phyloP scores from a whole-genome alignment of 2,797 vertebrate species.

The Coregonus suidteri region DNA sequence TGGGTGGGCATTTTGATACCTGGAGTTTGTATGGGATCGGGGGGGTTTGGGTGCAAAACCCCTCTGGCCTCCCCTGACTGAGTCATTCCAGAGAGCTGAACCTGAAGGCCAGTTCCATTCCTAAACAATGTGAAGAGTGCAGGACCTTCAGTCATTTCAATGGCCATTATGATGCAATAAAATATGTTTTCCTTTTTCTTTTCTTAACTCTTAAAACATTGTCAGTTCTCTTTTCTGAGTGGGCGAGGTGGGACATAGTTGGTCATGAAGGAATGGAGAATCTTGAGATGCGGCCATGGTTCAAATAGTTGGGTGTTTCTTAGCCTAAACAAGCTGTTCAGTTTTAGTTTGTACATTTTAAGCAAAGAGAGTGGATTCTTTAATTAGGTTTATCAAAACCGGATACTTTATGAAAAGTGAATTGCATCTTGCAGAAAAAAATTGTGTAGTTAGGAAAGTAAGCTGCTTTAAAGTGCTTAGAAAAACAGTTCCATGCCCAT shows the following conservation, averaged over 20 bases:
- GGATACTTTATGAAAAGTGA: too few relatives aligned
- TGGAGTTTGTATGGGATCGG: too few relatives aligned
- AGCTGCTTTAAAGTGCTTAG: too few relatives aligned
- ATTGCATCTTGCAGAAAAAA: too few relatives aligned
- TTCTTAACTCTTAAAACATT: slow-evolving; percentile 38
- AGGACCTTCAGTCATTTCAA: slow-evolving; percentile 31
- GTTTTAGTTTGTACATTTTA: not conserved
- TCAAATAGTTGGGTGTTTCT: not conserved
- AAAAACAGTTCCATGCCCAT: too few relatives aligned
- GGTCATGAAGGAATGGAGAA: not conserved
- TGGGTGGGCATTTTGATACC: not conserved
- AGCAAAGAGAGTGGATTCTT: not conserved
- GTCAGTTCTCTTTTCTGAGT: not conserved
- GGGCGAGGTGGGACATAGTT: not conserved
- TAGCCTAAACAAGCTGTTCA: not conserved
- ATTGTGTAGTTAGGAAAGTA: too few relatives aligned
- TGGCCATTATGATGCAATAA: slow-evolving; percentile 72
- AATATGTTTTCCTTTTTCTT: slow-evolving; percentile 43
- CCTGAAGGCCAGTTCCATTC: slow-evolving; percentile 58
- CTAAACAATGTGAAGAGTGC: slow-evolving; percentile 60
- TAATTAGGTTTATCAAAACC: not conserved
- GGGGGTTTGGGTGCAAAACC: not conserved
- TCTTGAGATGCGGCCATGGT: not conserved
- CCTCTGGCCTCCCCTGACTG: slow-evolving; percentile 18
- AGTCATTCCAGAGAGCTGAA: slow-evolving; percentile 57